Evolutionary conservation across 2,797 vertebrate genomes (phyloP).

Genomic region (Dermochelys coriacea): DNA sequence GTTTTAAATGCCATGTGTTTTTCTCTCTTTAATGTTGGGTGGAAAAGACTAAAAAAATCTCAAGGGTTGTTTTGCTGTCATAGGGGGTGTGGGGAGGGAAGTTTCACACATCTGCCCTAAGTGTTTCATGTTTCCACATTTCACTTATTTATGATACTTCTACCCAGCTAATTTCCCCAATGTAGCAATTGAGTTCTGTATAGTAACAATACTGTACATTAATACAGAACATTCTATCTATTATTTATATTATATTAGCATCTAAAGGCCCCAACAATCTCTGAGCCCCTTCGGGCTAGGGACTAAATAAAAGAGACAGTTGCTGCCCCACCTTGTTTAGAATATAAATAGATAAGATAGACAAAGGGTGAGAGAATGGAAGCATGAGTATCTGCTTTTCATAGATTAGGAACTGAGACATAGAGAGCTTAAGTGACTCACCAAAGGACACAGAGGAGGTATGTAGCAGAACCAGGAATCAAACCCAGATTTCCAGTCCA

Average conservation of each 20-base stretch:
- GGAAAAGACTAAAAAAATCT: constrained; percentile 58
- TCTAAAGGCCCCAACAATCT: constrained; percentile 32
- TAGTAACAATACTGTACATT: constrained; percentile 45
- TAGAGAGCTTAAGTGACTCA: neutral
- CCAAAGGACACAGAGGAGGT: rapidly evolving
- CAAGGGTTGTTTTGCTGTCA: constrained; percentile 61
- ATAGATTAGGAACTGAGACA: neutral
- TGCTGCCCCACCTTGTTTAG: neutral
- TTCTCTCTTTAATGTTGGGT: constrained; percentile 50
- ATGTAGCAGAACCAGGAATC: rapidly evolving
- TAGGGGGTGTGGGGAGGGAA: constrained; percentile 16
- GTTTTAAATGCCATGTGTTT: constrained; percentile 23
- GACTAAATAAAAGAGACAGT: neutral
- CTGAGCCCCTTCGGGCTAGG: constrained; percentile 35
- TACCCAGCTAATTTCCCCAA: constrained; percentile 49
- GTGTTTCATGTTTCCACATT: constrained; percentile 66
- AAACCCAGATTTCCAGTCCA: neutral
- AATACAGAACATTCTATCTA: constrained; percentile 58
- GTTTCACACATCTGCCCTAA: constrained; percentile 59
- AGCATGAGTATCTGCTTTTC: neutral
- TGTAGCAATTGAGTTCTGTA: constrained; percentile 47
- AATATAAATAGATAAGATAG: neutral
- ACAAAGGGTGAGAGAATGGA: neutral
- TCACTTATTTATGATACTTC: constrained; percentile 70
- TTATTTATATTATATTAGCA: constrained; percentile 58